Percentiles rank a stretch among this genome's conserved stretches.
These are phyloP conservation scores for Nasonia oneida DNA, from an alignment of 2,888 invertebrate genomes.

Conservation along the genomic window DNA sequence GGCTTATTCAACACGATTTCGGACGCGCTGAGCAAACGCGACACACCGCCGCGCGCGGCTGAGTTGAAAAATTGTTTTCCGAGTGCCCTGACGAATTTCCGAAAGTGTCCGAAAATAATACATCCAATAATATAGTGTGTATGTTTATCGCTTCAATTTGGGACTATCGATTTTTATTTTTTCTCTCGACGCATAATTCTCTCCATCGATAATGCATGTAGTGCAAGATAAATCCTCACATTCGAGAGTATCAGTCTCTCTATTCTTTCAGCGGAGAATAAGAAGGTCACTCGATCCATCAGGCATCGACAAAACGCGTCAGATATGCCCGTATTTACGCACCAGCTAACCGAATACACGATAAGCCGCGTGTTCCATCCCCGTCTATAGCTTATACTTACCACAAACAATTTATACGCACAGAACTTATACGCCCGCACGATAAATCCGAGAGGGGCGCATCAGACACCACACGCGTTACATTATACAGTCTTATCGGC, in stretches of 20 bases:
- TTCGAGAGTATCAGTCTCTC: background rate
- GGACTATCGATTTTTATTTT: too few species aligned
- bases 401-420: background rate
- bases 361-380: constrained; percentile 37
- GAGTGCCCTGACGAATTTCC: background rate
- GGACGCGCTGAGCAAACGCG: background rate
- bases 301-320: constrained; percentile 19
- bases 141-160: too few species aligned
- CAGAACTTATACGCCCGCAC: background rate
- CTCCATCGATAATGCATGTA: background rate
- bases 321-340: constrained; percentile 3
- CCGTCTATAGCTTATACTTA: background rate
- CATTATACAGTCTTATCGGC: constrained; percentile 60
- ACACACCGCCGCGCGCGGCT: background rate
- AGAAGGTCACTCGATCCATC: constrained; percentile 35
- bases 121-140: too few species aligned
- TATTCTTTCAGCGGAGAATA: constrained; percentile 12
- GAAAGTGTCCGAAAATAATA: too few species aligned
- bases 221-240: constrained; percentile 6
- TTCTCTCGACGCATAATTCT: background rate
- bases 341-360: constrained; percentile 21
- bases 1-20: constrained; percentile 62
- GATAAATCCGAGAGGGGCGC: constrained; percentile 33
- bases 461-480: constrained; percentile 3
- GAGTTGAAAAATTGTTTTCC: constrained; percentile 13